Evolutionary conservation across 2,888 invertebrate species (phyloP).

Genomic region (Odontocerum albicorne): DNA sequence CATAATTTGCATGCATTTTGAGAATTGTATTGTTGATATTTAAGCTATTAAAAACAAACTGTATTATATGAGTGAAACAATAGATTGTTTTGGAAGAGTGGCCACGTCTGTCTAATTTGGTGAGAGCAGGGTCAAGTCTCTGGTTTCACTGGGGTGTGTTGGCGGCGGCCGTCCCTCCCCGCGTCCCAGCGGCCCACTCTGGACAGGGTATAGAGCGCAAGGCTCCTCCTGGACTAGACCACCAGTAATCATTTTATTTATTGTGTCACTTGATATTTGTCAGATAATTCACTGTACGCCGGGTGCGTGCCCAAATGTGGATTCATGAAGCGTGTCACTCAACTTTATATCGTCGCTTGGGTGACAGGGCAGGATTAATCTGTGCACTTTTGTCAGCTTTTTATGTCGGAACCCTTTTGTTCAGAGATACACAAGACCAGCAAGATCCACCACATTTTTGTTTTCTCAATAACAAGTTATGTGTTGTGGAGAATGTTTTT

Average conservation of each 20-base stretch:
- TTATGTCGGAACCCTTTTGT: too few species aligned
- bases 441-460: too few species aligned
- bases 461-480: too few species aligned
- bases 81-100: slow-evolving; percentile 2
- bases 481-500: too few species aligned
- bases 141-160: slow-evolving; percentile 38
- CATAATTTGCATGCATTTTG: slow-evolving; percentile 28
- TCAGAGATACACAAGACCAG: too few species aligned
- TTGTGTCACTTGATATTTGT: slow-evolving; percentile 36
- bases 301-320: slow-evolving; percentile 28
- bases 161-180: slow-evolving; percentile 39
- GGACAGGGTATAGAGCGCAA: slow-evolving; percentile 7
- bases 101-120: too few species aligned
- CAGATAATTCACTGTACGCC: too few species aligned
- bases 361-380: slow-evolving; percentile 16
- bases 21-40: slow-evolving; percentile 26
- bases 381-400: slow-evolving; percentile 20
- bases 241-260: slow-evolving; percentile 37
- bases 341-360: slow-evolving; percentile 23
- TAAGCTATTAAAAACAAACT: slow-evolving; percentile 5
- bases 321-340: slow-evolving; percentile 10
- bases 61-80: slow-evolving; percentile 1
- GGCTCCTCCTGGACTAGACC: slow-evolving; percentile 9
- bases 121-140: slow-evolving; percentile 18
- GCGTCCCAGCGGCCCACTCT: slow-evolving; percentile 33